phyloP scores from a whole-genome alignment of 1,140 invertebrate species.

The Papilio polyxenes region DNA sequence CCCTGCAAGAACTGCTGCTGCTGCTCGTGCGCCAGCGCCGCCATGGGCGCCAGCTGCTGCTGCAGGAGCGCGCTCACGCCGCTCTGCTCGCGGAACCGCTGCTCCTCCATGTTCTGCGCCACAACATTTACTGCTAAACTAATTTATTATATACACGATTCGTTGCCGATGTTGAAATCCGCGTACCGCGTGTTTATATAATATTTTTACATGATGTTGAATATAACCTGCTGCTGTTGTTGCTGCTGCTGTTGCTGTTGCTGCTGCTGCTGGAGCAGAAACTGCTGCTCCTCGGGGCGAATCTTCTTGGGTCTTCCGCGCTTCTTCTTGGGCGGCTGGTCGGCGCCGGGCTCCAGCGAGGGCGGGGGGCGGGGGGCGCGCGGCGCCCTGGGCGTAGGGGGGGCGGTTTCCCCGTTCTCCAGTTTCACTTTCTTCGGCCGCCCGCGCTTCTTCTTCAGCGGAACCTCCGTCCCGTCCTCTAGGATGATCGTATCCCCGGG shows the following conservation, averaged over 20 bases:
- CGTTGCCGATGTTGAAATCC: too few species aligned
- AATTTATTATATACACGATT: neutral
- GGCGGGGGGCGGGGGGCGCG: slow-evolving; percentile 77
- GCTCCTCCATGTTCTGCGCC: neutral
- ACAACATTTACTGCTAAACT: neutral
- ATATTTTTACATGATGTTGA: neutral
- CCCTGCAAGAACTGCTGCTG: slow-evolving; percentile 54
- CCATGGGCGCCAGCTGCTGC: slow-evolving; percentile 48
- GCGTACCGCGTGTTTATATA: too few species aligned
- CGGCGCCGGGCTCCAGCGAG: slow-evolving; percentile 60
- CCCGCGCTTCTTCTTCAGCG: slow-evolving; percentile 93
- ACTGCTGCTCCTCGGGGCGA: slow-evolving; percentile 82
- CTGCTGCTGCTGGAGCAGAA: slow-evolving; percentile 72
- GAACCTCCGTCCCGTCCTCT: slow-evolving; percentile 83
- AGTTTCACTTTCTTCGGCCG: slow-evolving; percentile 93
- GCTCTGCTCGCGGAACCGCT: slow-evolving; percentile 41
- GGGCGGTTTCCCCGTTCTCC: slow-evolving; percentile 83
- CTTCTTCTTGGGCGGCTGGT: slow-evolving; percentile 89
- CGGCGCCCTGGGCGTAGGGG: slow-evolving; percentile 81
- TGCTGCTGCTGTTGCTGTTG: slow-evolving; percentile 64
- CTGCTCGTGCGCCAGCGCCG: slow-evolving; percentile 53
- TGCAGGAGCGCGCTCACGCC: slow-evolving; percentile 53
- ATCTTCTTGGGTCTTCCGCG: slow-evolving; percentile 92
- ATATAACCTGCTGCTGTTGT: slow-evolving; percentile 45
- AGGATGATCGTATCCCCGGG: slow-evolving; percentile 76